These are phyloP conservation scores for Spisula solida DNA, from an alignment of 2,888 invertebrate species.

Conservation along the genomic window DNA sequence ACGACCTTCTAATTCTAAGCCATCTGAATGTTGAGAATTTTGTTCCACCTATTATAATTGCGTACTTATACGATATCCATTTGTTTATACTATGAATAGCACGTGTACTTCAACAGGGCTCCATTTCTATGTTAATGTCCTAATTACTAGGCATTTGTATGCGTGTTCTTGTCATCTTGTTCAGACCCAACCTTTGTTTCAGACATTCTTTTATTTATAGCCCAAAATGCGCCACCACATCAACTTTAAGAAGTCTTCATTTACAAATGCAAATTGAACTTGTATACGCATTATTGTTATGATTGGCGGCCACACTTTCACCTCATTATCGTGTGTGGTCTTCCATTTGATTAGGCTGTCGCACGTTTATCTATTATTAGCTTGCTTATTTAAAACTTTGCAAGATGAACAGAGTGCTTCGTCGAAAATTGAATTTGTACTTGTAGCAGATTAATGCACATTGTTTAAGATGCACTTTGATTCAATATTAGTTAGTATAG, in stretches of 20 bases:
- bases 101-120: background rate
- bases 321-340: background rate
- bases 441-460: too few species aligned
- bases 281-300: background rate
- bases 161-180: background rate
- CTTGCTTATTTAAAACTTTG: too few species aligned
- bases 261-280: background rate
- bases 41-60: background rate
- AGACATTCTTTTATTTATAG: background rate
- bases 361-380: too few species aligned
- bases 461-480: too few species aligned
- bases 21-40: too few species aligned
- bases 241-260: background rate
- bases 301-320: background rate
- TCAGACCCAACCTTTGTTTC: background rate
- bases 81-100: slow-evolving; percentile 8
- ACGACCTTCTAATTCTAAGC: too few species aligned
- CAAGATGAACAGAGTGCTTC: too few species aligned
- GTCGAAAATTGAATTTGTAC: too few species aligned
- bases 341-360: background rate
- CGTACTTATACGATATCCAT: background rate
- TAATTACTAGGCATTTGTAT: slow-evolving; percentile 10
- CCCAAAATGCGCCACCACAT: background rate
- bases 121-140: background rate
- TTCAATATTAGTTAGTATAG: too few species aligned